Conservation (phyloP, 2,888 invertebrate genomes). For the Macrosiphum euphorbiae region DNA sequence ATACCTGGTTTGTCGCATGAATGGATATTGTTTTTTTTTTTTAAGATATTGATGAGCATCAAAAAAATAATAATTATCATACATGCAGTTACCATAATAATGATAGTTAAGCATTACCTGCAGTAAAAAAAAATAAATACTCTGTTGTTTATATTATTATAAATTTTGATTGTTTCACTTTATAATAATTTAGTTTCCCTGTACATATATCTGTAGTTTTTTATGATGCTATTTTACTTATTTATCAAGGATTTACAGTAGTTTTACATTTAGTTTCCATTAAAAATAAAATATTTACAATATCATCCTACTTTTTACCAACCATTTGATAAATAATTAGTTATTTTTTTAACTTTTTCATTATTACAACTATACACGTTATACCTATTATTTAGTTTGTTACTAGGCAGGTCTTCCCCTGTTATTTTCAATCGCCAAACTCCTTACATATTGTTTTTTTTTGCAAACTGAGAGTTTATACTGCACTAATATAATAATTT, state of each 20-base stretch:
- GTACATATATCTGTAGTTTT: neutral
- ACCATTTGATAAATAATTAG: neutral
- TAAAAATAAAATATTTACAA: no score
- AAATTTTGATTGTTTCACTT: neutral
- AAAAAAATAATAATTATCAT: constrained; percentile 16
- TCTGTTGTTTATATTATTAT: neutral
- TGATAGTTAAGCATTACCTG: neutral
- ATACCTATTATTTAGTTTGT: no score
- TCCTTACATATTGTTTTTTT: no score
- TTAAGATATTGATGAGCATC: neutral
- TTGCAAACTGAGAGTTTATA: no score
- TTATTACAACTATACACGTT: no score
- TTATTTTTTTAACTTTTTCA: no score
- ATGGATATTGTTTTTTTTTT: constrained; percentile 4
- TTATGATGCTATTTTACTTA: neutral
- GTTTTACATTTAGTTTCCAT: no score
- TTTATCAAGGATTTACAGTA: neutral
- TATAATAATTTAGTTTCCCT: neutral
- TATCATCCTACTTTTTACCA: neutral
- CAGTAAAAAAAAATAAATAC: neutral
- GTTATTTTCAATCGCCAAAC: no score
- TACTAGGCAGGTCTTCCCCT: no score
- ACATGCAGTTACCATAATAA: neutral
- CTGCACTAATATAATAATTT: no score
- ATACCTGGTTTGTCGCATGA: constrained; percentile 46